phyloP scores from a whole-genome alignment of 2,888 invertebrate species.

The Mesochorus sp. region DNA sequence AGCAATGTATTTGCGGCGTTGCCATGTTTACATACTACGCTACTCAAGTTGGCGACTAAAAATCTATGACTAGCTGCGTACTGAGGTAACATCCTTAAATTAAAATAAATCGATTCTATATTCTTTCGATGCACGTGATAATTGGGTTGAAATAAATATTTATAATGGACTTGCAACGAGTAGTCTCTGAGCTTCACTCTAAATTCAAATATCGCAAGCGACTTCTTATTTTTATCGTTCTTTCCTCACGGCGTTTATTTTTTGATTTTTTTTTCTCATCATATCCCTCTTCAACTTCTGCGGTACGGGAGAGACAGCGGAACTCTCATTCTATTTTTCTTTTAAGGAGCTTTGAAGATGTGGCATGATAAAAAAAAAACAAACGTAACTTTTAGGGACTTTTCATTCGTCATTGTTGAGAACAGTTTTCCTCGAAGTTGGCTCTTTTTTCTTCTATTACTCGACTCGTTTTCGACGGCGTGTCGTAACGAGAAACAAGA shows the following conservation, averaged over 20 bases:
- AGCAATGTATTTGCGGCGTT: no score
- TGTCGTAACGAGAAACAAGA: conserved; percentile 6
- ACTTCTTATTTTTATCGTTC: no score
- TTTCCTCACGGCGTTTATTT: neutral
- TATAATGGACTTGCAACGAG: neutral
- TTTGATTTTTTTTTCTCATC: neutral
- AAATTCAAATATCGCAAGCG: neutral
- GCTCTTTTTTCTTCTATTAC: neutral
- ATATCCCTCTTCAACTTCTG: neutral
- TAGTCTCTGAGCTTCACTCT: neutral
- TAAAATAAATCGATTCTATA: no score
- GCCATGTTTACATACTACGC: no score
- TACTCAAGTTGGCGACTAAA: no score
- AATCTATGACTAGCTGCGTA: no score
- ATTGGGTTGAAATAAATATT: no score
- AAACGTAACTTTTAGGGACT: neutral
- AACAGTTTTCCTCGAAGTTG: no score
- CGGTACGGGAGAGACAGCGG: neutral
- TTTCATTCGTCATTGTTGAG: neutral
- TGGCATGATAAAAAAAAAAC: no score
- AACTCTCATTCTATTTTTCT: neutral
- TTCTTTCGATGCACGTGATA: no score
- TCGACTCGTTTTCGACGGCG: neutral
- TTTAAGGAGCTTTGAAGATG: neutral
- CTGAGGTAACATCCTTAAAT: no score